phyloP scores from a whole-genome alignment of 2,113 vertebrate species.

The Malurus cyaneus region DNA sequence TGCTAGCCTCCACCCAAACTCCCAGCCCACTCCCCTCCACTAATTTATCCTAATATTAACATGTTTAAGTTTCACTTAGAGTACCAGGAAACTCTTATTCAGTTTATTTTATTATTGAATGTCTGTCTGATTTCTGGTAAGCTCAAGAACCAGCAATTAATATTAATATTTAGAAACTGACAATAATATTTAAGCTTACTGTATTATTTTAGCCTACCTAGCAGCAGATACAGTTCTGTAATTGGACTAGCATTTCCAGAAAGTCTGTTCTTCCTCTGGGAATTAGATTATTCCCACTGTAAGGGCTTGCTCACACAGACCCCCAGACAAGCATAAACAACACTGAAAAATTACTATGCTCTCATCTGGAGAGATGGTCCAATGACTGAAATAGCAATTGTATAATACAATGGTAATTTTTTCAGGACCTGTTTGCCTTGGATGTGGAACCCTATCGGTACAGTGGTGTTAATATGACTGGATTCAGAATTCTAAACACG shows the following conservation, averaged over 20 bases:
- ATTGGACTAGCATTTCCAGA: not conserved
- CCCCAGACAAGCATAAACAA: not conserved
- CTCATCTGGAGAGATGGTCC: not conserved
- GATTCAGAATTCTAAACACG: conserved; percentile 94
- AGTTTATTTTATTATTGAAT: not conserved
- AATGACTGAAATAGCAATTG: not conserved
- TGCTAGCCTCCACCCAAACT: not conserved
- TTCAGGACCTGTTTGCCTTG: conserved; percentile 94
- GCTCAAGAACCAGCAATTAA: not conserved
- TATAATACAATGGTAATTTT: not conserved
- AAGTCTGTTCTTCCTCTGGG: not conserved
- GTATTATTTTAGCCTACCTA: not conserved
- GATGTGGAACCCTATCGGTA: conserved; percentile 96
- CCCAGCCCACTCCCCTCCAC: not conserved
- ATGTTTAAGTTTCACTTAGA: not conserved
- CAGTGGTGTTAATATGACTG: conserved; percentile 98
- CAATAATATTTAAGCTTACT: not conserved
- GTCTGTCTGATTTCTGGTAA: not conserved
- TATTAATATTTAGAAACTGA: not conserved
- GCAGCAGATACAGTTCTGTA: not conserved
- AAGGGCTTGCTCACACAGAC: not conserved
- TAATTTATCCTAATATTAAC: not conserved
- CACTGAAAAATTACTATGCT: not conserved
- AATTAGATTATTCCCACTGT: not conserved
- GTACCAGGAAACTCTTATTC: not conserved